These are phyloP conservation scores for Ethmia dodecea DNA, from an alignment of 2,888 invertebrate species.

Conservation along the genomic window DNA sequence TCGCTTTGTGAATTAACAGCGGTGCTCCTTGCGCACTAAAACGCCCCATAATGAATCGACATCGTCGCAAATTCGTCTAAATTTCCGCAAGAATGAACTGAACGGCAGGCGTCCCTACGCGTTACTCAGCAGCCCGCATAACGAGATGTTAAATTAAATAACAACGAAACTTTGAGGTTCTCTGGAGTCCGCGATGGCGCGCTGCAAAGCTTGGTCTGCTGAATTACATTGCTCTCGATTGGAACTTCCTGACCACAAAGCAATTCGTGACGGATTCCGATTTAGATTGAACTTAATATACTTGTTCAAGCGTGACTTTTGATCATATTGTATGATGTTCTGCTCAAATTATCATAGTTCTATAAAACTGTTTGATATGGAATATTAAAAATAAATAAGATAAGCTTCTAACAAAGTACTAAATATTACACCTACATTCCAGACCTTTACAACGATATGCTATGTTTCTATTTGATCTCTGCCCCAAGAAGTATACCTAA, in stretches of 20 bases:
- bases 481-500: too few species aligned
- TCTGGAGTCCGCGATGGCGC: slow-evolving; percentile 26
- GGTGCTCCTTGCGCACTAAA: slow-evolving; percentile 57
- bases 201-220: slow-evolving; percentile 23
- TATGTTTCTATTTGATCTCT: too few species aligned
- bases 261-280: too few species aligned
- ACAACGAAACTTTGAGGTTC: slow-evolving; percentile 58
- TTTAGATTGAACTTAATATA: too few species aligned
- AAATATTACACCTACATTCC: too few species aligned
- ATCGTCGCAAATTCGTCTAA: slow-evolving; percentile 69
- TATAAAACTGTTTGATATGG: too few species aligned
- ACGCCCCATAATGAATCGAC: slow-evolving; percentile 65
- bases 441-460: too few species aligned
- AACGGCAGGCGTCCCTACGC: slow-evolving; percentile 50
- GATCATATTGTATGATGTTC: too few species aligned
- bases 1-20: slow-evolving; percentile 67
- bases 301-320: too few species aligned
- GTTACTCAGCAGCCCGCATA: slow-evolving; percentile 57
- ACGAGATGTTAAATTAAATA: slow-evolving; percentile 71
- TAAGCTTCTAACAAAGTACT: too few species aligned
- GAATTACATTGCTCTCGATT: slow-evolving; percentile 52
- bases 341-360: too few species aligned
- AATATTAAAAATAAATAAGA: too few species aligned
- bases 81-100: slow-evolving; percentile 64
- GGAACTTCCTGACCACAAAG: slow-evolving; percentile 56